These are phyloP conservation scores for Oryzias javanicus DNA, from an alignment of 2,113 vertebrate genomes.

Conservation along the genomic window DNA sequence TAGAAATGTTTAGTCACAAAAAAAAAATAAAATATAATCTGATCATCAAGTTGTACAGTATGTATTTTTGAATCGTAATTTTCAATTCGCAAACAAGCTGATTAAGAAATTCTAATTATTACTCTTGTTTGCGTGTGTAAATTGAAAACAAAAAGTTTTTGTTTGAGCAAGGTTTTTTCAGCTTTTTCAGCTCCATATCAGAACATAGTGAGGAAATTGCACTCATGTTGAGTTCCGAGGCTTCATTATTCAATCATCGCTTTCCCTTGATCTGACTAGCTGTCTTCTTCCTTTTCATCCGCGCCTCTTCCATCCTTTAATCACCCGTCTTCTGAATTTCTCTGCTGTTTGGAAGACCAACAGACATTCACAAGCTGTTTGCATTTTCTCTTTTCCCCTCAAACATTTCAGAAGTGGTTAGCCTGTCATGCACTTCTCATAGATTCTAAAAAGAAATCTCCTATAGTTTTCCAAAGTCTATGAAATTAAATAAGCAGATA, in stretches of 20 bases:
- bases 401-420: conserved; percentile 26
- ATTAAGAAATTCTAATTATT: too few relatives aligned
- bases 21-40: too few relatives aligned
- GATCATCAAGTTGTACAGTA: too few relatives aligned
- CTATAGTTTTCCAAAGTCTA: conserved; percentile 3
- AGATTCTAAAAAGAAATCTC: conserved; percentile 15
- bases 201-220: conserved; percentile 29
- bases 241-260: conserved; percentile 55
- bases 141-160: too few relatives aligned
- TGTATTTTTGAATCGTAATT: too few relatives aligned
- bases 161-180: too few relatives aligned
- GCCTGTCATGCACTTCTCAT: conserved; percentile 43
- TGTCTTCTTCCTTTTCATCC: conserved; percentile 36
- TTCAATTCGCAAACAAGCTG: too few relatives aligned
- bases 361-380: conserved; percentile 22
- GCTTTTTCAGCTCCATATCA: conserved; percentile 9
- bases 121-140: too few relatives aligned
- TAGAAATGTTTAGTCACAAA: too few relatives aligned
- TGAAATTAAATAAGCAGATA: too few relatives aligned
- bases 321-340: conserved; percentile 39
- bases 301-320: conserved; percentile 37
- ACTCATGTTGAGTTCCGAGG: conserved; percentile 44
- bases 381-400: conserved; percentile 10
- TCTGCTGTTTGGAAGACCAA: conserved; percentile 22
- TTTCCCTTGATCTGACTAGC: conserved; percentile 53